These are phyloP conservation scores for Pandion haliaetus DNA, from an alignment of 2,113 vertebrate species.

Conservation along the genomic window DNA sequence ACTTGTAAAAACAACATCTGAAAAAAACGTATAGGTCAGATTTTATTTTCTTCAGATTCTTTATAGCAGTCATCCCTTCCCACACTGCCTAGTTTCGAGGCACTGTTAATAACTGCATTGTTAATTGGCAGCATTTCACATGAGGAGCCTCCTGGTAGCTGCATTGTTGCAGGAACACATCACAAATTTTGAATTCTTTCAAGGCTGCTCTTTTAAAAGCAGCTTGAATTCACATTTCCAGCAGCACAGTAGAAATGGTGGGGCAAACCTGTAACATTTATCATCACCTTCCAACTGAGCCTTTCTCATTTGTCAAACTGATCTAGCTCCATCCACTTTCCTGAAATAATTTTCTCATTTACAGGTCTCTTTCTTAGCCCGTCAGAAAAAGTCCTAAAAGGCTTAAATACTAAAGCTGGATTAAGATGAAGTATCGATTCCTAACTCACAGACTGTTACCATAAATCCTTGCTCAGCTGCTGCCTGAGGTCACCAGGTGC, in stretches of 20 bases:
- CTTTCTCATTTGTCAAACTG: background rate
- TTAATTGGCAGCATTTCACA: background rate
- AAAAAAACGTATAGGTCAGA: background rate
- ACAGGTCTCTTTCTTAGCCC: background rate
- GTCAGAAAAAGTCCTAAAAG: background rate
- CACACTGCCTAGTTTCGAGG: background rate
- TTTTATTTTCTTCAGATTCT: background rate
- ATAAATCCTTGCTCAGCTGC: background rate
- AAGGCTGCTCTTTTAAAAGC: background rate
- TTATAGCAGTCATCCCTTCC: background rate
- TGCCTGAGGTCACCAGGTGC: background rate
- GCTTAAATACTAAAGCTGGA: background rate
- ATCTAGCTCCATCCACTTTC: background rate
- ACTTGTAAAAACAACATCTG: background rate
- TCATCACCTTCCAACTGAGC: background rate
- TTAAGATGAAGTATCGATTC: background rate
- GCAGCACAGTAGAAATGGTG: background rate
- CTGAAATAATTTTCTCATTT: background rate
- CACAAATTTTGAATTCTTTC: background rate
- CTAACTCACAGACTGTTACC: background rate
- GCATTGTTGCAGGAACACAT: background rate
- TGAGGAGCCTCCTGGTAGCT: background rate
- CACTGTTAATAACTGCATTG: background rate
- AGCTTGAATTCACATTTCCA: background rate
- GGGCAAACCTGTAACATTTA: background rate